Conservation (phyloP, 2,797 vertebrate species). For the Mus caroli region DNA sequence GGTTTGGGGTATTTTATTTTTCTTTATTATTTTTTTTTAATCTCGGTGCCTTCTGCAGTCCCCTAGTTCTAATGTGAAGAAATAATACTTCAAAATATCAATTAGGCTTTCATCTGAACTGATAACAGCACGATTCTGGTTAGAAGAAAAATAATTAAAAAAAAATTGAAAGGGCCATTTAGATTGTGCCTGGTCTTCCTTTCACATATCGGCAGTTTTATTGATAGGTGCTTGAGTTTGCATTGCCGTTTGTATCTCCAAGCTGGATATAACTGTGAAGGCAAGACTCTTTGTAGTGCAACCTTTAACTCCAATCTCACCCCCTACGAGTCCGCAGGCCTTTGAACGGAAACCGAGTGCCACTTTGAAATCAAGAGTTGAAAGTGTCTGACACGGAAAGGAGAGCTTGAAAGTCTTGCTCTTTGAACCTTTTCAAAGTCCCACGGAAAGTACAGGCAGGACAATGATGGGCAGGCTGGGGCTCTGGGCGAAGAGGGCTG, state of each 20-base stretch:
- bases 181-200: conserved; percentile 78
- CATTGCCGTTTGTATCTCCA: conserved; percentile 86
- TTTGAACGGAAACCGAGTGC: conserved; percentile 94
- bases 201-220: conserved; percentile 85
- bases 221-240: conserved; percentile 86
- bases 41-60: conserved; percentile 34
- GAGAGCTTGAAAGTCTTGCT: conserved; percentile 93
- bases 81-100: conserved; percentile 84
- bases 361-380: conserved; percentile 96
- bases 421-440: conserved; percentile 95
- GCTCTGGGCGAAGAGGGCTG: conserved; percentile 82
- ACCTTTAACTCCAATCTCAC: conserved; percentile 91
- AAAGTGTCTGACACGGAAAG: conserved; percentile 94
- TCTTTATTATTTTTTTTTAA: conserved; percentile 55
- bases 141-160: conserved; percentile 41
- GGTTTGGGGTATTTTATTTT: conserved; percentile 76
- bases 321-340: conserved; percentile 88
- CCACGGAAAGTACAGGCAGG: conserved; percentile 87
- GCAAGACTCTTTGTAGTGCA: conserved; percentile 91
- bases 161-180: conserved; percentile 74
- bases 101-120: conserved; percentile 83
- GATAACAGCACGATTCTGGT: conserved; percentile 61
- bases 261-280: conserved; percentile 86
- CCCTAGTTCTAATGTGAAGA: conserved; percentile 73
- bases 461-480: conserved; percentile 88